Evolutionary conservation across 1,140 invertebrate species (phyloP), one percentile per base, ranked within the genome.

Genomic region (Tyrophagus putrescentiae): DNA sequence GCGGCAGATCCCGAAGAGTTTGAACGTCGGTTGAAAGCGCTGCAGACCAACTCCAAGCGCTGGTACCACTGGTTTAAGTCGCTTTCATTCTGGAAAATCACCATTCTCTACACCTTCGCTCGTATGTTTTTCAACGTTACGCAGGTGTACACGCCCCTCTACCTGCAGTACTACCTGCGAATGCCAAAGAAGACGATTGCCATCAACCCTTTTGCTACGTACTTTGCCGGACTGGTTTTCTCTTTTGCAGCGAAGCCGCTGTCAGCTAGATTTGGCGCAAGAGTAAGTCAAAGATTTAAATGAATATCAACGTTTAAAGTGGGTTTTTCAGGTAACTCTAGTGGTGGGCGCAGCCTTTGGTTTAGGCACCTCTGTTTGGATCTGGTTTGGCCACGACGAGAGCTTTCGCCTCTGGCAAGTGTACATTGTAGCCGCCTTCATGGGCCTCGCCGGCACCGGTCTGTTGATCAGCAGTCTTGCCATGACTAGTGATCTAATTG

Each of bases 391-490:
- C 32, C 64, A 70, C 32, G 78, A 78, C 27, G 41, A 74, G 11
- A 66, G 69, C 41, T 85, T 78, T 67, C 71, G 72, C 50, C 70
- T 70, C 1, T 82, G 82, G 70, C 77, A 79, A 61, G 83, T 91
- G 65, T 89, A 87, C 72, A 70, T 74, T 18, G 79, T 87, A 25
- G 80, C 83, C 45, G 70, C 80, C 13, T 68, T 93, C 25, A 77
- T 92, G 68, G 90, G 92, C 59, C 77, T 82, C 61, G 84, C 84
- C 7, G 82, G 85, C 54, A 85, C 89, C 1, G 81, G 87, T 29
- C 82, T 94, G 72, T 73, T 94, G 25, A 83, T 96, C n/a, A 91
- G 87, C 33, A 90, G 88, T 70, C 74, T 95, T 23, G 82, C 87
- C 7, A 78, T 93, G 64, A 92, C 86, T 4, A 82, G 88, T 21